Base-by-base conservation (phyloP, 2,797 vertebrate species). In the Characodon lateralis region DNA sequence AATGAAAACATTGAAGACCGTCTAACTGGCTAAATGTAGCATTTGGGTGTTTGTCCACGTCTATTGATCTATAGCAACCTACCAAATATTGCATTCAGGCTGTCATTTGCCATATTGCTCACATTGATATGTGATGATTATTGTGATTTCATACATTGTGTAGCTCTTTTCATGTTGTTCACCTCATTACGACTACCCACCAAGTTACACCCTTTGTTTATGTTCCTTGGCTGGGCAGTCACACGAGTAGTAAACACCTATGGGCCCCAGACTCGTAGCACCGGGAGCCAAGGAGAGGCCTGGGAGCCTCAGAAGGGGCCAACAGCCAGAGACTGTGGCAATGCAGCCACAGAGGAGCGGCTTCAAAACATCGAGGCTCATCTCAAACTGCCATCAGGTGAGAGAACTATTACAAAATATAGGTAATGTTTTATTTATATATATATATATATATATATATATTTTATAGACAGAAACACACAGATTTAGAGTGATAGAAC, bases 211-310 rank as follows among this genome's bases (percentile, higher is more conserved):
- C 55, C 31, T 74, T 22, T 77, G 65, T 74, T 72, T 53, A 7
- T 86, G 12, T 84, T 72, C 10, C 28, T 80, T 88, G 53, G 35
- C 70, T 68, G 76, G 71, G 1, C 91, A 99, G 98, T 99, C 89
- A 97, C 97, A 26, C 97, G 97, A 78, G 98, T 99, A 78, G 96
- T 99, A 71, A 99, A 99, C 94, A 97, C 96, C 0, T 99, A 99
- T 0, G 98, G 98, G 72, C 98, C 98, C 26, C 98, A 99, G 88
- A 99, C 97, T 66, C 95, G 96, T 72, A 80, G 92, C 74, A 96
- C 95, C 83, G 95, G 91, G 83, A 66, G 73, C 53, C 85, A 80
- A 76, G 93, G 92, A 68, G 96, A 96, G 1, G 85, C 94, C 2
- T 91, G 79, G 74, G 96, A 96, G 76, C 97, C 95, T 89, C 82